Evolutionary conservation across 2,888 invertebrate species (phyloP), one percentile per base, ranked within the genome.

Genomic region (Serrognathus titanus): DNA sequence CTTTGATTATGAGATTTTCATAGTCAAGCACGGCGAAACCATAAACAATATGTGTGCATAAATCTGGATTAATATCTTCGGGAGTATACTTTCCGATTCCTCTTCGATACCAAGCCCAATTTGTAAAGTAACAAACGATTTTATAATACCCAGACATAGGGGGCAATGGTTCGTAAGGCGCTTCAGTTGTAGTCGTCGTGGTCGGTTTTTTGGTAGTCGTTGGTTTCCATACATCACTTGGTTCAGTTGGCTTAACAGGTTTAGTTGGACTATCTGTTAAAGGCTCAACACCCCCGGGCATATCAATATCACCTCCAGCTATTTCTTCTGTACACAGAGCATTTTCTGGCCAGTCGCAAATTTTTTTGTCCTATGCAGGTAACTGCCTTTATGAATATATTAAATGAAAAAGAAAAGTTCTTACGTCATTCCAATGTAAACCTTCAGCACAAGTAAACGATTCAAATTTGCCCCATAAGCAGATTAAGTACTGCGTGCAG

Each of bases 31-130:
- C 93, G 0, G 94, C 95, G 70, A 96, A 96, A 9, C 95, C 95
- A 71, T 95, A 96, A 1, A 96, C 87, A 51, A 97, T 86, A 72
- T 97, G 96, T 0, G 96, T 95, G 71, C 96, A 97, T 0, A 95
- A 82, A 57, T 88, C 85, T 1, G 92, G 86, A 69, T 94, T 90
- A 49, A 94, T 93, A 69, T 94, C 85, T 70, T 92, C 92, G 0
- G 94, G 94, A 1, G 87, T 81, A 69, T 89, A 95, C 71, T 90
- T 90, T 41, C 92, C 94, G 37, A 84, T 71, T 0, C 92, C 93
- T 66, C 86, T 85, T 24, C 93, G 82, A 71, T 93, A 94, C 92
- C 94, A 94, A 0, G 94, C 92, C 94, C 94, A 95, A 72, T 94
- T 94, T 0, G 94, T 94, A 75, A 93, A 94, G 76, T 94, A 94